Evolutionary conservation across 2,888 invertebrate genomes (phyloP), one percentile per base, ranked within the genome.

Genomic region (Masnerella sp.): DNA sequence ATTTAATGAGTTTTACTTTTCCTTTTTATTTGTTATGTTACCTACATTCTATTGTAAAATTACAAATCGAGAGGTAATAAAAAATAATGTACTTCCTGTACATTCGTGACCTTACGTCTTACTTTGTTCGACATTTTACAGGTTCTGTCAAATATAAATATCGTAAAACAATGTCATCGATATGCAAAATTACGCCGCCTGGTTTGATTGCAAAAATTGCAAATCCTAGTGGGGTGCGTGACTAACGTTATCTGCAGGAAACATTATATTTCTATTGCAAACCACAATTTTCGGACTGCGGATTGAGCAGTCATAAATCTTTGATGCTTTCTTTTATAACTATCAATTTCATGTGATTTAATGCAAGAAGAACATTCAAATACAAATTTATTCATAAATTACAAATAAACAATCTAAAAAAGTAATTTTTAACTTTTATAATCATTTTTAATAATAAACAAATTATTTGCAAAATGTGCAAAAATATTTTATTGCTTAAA

Each of bases 31-130:
- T n/a, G n/a, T n/a, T n/a, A n/a, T n/a, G n/a, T n/a, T n/a, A n/a
- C n/a, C n/a, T n/a, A n/a, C n/a, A n/a, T n/a, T n/a, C n/a, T n/a
- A n/a, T n/a, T n/a, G n/a, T n/a, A n/a, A n/a, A n/a, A n/a, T n/a
- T n/a, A n/a, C n/a, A n/a, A n/a, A n/a, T n/a, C n/a, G n/a, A n/a
- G n/a, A n/a, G n/a, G n/a, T n/a, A n/a, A n/a, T n/a, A n/a, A n/a
- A n/a, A n/a, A n/a, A n/a, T n/a, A n/a, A n/a, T n/a, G n/a, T n/a
- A n/a, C n/a, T n/a, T n/a, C n/a, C n/a, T n/a, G n/a, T 20, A 20
- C 45, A 45, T 42, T 45, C 59, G 59, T 43, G 59, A 59, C 40
- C 40, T 15, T 11, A 51, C n/a, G n/a, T n/a, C n/a, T n/a, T n/a
- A n/a, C n/a, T n/a, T n/a, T n/a, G n/a, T n/a, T n/a, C n/a, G n/a